Percentiles rank a stretch among this genome's conserved stretches.
Conservation (phyloP, 2,113 vertebrate species). For the Pogona vitticeps region DNA sequence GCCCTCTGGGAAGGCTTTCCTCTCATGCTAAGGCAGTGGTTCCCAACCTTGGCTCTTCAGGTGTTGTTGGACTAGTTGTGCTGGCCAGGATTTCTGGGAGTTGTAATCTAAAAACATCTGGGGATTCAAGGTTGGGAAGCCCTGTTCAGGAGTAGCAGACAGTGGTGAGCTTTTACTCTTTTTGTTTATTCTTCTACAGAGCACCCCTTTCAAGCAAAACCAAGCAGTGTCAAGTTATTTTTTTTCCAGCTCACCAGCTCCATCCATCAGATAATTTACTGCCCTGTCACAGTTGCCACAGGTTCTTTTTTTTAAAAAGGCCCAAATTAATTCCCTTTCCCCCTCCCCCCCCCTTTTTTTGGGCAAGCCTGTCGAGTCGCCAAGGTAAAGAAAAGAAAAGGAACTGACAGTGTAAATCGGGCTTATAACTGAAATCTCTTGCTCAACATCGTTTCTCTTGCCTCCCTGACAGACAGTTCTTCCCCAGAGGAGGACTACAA, state of each 20-base stretch:
- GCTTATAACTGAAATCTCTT: slow-evolving; percentile 24
- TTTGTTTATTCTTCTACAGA: background rate
- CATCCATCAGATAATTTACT: slow-evolving; percentile 24
- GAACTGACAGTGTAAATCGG: background rate
- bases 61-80: no score
- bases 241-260: background rate
- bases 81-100: no score
- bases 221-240: background rate
- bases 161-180: background rate
- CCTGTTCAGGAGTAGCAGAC: no score
- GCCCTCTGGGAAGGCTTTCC: background rate
- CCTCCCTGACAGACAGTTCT: slow-evolving; percentile 74
- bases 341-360: background rate
- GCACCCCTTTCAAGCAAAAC: background rate
- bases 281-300: background rate
- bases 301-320: background rate
- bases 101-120: no score
- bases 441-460: background rate
- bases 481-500: slow-evolving; percentile 91
- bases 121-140: no score
- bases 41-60: no score
- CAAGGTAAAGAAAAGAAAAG: background rate
- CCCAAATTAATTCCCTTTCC: background rate
- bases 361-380: background rate
- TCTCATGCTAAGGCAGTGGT: no score